phyloP scores from a whole-genome alignment of 1,140 invertebrate species.

The Drosophila azteca region DNA sequence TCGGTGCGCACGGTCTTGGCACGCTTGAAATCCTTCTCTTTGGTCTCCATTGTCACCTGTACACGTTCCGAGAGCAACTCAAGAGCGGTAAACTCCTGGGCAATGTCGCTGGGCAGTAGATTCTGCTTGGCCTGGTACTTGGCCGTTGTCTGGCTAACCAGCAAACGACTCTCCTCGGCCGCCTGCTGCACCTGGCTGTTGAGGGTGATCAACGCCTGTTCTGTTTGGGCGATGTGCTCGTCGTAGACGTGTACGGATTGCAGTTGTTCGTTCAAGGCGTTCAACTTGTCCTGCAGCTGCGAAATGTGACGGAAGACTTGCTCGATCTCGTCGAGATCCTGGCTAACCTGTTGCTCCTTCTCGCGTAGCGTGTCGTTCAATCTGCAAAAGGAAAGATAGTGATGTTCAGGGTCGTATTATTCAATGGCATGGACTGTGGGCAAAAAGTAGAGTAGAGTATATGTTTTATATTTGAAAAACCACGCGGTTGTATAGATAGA shows the following conservation, averaged over 20 bases:
- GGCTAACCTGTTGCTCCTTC: slow-evolving; percentile 86
- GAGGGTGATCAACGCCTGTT: slow-evolving; percentile 84
- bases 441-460: too few relatives aligned
- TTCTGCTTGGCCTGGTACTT: slow-evolving; percentile 88
- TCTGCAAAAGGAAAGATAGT: slow-evolving; percentile 71
- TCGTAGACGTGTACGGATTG: slow-evolving; percentile 90
- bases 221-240: slow-evolving; percentile 86
- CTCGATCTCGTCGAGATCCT: slow-evolving; percentile 86
- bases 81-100: slow-evolving; percentile 89
- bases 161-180: slow-evolving; percentile 86
- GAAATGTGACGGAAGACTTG: slow-evolving; percentile 87
- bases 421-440: slow-evolving; percentile 65
- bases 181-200: slow-evolving; percentile 84
- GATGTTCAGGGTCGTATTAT: slow-evolving; percentile 67
- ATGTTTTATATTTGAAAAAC: slow-evolving; percentile 33
- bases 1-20: slow-evolving; percentile 92
- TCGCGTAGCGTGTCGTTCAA: slow-evolving; percentile 85
- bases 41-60: slow-evolving; percentile 92
- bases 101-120: slow-evolving; percentile 89
- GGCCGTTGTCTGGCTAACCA: slow-evolving; percentile 87
- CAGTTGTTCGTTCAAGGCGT: slow-evolving; percentile 87
- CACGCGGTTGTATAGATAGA: slow-evolving; percentile 72
- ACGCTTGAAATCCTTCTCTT: slow-evolving; percentile 92
- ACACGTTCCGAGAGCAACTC: slow-evolving; percentile 92
- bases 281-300: slow-evolving; percentile 86